Conservation (phyloP, 2,113 vertebrate species). For the Sorex araneus region DNA sequence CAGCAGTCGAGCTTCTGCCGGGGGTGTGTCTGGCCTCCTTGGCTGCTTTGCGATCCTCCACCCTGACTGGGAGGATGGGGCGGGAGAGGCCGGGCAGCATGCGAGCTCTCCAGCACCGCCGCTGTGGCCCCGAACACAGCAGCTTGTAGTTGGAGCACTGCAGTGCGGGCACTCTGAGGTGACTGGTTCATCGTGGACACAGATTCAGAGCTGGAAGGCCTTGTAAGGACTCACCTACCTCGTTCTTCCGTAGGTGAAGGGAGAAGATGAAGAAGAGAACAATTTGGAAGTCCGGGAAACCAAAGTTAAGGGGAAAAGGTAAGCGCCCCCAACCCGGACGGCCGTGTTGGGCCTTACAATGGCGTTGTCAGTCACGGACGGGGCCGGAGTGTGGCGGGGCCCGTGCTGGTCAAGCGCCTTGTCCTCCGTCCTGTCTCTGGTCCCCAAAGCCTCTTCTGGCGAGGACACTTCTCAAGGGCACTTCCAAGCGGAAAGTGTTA, state of each 20-base stretch:
- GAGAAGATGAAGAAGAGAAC: slow-evolving; percentile 96
- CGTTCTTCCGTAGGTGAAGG: slow-evolving; percentile 91
- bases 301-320: slow-evolving; percentile 94
- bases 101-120: too few species aligned
- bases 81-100: too few species aligned
- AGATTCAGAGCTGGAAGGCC: slow-evolving; percentile 16
- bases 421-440: too few species aligned
- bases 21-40: too few species aligned
- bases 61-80: too few species aligned
- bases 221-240: slow-evolving; percentile 35
- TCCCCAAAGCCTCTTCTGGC: neutral
- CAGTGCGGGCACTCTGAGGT: neutral
- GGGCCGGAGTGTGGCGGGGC: too few species aligned
- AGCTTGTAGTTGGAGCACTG: neutral
- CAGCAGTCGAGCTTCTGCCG: too few species aligned
- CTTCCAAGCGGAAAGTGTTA: neutral
- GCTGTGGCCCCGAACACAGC: too few species aligned
- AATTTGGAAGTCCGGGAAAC: slow-evolving; percentile 93
- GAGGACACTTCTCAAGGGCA: neutral
- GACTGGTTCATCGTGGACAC: neutral
- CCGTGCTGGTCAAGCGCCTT: too few species aligned
- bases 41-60: too few species aligned
- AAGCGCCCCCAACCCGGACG: slow-evolving; percentile 54
- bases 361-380: too few species aligned
- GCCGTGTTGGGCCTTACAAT: too few species aligned